Conservation (phyloP, 2,888 invertebrate genomes). For the Eudemis profundana region DNA sequence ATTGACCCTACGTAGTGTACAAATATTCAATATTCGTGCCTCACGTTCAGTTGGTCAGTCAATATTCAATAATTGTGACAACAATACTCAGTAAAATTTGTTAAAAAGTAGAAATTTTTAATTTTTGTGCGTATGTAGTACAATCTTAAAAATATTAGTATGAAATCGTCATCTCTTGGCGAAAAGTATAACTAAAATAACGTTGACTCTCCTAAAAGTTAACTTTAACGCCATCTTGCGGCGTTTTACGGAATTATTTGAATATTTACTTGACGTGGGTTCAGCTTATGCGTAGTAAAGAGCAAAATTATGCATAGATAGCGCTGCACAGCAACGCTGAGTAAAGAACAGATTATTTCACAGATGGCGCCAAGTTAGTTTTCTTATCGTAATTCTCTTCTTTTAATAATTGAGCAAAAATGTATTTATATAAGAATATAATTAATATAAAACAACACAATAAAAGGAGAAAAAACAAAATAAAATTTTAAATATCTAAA, state of each 20-base stretch:
- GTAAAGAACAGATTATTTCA: neutral
- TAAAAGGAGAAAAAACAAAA: too few species aligned
- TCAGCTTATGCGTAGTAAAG: neutral
- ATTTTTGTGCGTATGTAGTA: neutral
- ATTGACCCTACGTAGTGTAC: too few species aligned
- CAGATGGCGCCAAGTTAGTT: neutral
- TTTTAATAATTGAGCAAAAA: too few species aligned
- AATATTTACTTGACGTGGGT: neutral
- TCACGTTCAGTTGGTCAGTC: too few species aligned
- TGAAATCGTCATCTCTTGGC: conserved; percentile 2
- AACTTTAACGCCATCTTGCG: conserved; percentile 3
- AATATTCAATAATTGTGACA: too few species aligned
- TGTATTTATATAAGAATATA: too few species aligned
- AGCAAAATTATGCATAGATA: conserved; percentile 4
- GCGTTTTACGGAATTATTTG: neutral
- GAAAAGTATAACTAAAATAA: conserved; percentile 8
- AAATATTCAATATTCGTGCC: too few species aligned
- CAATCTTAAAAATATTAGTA: neutral
- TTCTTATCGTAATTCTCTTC: too few species aligned
- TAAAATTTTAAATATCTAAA: too few species aligned
- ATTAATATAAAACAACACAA: too few species aligned
- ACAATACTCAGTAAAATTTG: too few species aligned
- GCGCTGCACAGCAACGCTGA: neutral
- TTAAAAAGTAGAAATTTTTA: neutral
- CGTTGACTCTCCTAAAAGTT: neutral